Percentiles rank a stretch among this genome's conserved stretches.
These are phyloP conservation scores for Drosophila trapezifrons DNA, from an alignment of 1,140 invertebrate species.

Conservation along the genomic window DNA sequence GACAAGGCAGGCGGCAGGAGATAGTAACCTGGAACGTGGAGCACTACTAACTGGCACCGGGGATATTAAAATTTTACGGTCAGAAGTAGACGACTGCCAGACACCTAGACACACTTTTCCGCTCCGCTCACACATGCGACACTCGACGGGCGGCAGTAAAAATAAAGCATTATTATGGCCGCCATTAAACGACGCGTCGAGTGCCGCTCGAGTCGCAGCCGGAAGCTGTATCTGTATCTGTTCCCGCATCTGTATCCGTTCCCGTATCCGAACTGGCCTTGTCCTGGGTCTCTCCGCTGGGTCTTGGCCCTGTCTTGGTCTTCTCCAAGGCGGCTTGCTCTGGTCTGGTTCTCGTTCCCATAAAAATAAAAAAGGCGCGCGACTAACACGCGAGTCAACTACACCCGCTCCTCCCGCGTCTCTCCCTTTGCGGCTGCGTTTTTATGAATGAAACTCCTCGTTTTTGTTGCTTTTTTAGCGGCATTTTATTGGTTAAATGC, in stretches of 20 bases:
- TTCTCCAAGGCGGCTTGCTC: conserved; percentile 5
- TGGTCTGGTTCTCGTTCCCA: conserved; percentile 21
- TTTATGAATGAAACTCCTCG: conserved; percentile 72
- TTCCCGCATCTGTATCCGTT: background rate
- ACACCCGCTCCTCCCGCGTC: conserved; percentile 9
- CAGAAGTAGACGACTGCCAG: conserved; percentile 70
- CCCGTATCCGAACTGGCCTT: conserved; percentile 7
- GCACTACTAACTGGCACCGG: conserved; percentile 37
- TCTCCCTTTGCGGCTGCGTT: conserved; percentile 34
- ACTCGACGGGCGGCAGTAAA: conserved; percentile 50
- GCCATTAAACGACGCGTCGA: conserved; percentile 69
- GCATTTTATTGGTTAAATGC: conserved; percentile 65
- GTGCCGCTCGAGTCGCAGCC: conserved; percentile 60
- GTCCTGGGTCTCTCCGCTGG: conserved; percentile 36
- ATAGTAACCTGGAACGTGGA: conserved; percentile 3
- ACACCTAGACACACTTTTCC: conserved; percentile 66
- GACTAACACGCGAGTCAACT: conserved; percentile 54
- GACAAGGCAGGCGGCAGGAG: background rate
- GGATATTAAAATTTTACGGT: conserved; percentile 79
- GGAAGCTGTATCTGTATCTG: conserved; percentile 62
- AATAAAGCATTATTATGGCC: conserved; percentile 82
- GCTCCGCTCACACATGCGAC: conserved; percentile 58
- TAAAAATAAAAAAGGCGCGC: conserved; percentile 61
- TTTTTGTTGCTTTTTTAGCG: conserved; percentile 60
- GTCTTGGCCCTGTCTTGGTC: conserved; percentile 12